phyloP scores from a whole-genome alignment of 2,797 vertebrate species.

The Rhinoraja longicauda region DNA sequence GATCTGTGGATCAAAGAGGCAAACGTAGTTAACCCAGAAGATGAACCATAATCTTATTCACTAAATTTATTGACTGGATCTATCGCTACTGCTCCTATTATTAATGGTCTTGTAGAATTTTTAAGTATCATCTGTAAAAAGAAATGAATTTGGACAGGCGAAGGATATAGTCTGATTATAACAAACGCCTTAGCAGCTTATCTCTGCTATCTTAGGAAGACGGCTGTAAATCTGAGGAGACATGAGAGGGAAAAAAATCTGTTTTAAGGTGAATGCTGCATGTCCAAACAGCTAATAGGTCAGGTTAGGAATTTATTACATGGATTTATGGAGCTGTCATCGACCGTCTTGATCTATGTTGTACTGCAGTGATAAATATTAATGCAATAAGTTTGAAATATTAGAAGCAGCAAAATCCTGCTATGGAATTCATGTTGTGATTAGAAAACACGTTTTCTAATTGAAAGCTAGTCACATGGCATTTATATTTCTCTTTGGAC shows the following conservation, averaged over 20 bases:
- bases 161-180: not conserved
- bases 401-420: not conserved
- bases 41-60: too few relatives aligned
- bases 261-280: not conserved
- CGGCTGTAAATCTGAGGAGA: not conserved
- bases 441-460: not conserved
- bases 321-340: not conserved
- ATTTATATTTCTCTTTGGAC: not conserved
- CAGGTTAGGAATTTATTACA: not conserved
- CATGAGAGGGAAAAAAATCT: too few relatives aligned
- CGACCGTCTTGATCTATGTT: not conserved
- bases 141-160: not conserved
- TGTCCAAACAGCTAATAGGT: not conserved
- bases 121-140: not conserved
- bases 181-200: not conserved
- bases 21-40: too few relatives aligned
- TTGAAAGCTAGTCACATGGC: not conserved
- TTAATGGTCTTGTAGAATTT: too few relatives aligned
- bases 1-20: too few relatives aligned
- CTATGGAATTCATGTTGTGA: not conserved
- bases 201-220: not conserved
- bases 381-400: not conserved
- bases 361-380: not conserved
- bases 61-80: too few relatives aligned
- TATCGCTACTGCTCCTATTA: too few relatives aligned